These are phyloP conservation scores for Trilocha varians DNA, from an alignment of 2,888 invertebrate species.

Conservation along the genomic window DNA sequence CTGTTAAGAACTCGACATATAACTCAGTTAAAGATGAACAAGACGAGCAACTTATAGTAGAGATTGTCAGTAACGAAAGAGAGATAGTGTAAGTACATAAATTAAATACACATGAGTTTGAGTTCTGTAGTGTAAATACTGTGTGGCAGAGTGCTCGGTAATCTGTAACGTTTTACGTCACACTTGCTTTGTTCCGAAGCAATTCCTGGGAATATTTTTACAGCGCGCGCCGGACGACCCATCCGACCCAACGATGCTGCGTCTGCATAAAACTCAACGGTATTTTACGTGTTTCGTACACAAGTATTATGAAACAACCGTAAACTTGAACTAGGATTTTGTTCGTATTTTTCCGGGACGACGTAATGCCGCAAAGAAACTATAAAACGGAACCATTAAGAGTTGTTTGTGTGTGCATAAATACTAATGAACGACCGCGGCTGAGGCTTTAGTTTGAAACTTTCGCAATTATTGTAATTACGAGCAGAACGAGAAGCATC, in stretches of 20 bases:
- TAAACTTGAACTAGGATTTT: constrained; percentile 50
- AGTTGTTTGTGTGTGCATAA: constrained; percentile 49
- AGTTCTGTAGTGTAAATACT: no score
- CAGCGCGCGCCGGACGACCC: constrained; percentile 38
- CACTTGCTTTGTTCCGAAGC: constrained; percentile 39
- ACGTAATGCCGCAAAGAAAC: constrained; percentile 26
- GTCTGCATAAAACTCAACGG: constrained; percentile 51
- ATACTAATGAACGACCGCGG: constrained; percentile 53
- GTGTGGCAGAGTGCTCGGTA: constrained; percentile 41
- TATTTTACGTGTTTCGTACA: constrained; percentile 57
- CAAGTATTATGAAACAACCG: constrained; percentile 54
- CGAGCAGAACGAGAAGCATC: constrained; percentile 54
- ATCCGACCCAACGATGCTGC: constrained; percentile 44
- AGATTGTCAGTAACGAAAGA: no score
- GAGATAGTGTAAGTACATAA: no score
- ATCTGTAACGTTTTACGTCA: constrained; percentile 49
- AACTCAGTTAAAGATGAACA: no score
- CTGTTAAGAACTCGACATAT: no score
- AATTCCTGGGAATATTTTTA: constrained; percentile 49
- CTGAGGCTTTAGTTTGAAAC: constrained; percentile 53
- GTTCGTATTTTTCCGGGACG: constrained; percentile 24
- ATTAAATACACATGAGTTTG: no score
- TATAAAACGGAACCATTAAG: constrained; percentile 38
- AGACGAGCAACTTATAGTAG: no score
- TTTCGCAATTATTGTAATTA: constrained; percentile 70